Evolutionary conservation across 2,797 vertebrate genomes (phyloP).

Genomic region (Melanotaenia nigrans): DNA sequence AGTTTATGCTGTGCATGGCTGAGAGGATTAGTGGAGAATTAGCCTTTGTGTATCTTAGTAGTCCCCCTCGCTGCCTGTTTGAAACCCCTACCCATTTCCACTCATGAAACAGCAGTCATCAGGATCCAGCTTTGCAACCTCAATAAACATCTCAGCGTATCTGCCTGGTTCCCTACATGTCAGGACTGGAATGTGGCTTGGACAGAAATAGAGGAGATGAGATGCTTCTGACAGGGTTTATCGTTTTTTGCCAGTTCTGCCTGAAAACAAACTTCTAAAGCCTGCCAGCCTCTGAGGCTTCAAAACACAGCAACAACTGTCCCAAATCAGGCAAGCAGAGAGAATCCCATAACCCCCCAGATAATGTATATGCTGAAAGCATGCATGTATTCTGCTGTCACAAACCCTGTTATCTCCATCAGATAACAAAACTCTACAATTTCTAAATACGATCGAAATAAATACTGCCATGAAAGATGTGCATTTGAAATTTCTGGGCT

Average conservation of each 20-base stretch:
- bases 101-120: slow-evolving; percentile 45
- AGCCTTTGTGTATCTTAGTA: slow-evolving; percentile 68
- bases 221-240: slow-evolving; percentile 56
- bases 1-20: slow-evolving; percentile 64
- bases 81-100: slow-evolving; percentile 40
- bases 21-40: slow-evolving; percentile 67
- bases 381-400: slow-evolving; percentile 26
- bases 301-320: slow-evolving; percentile 54
- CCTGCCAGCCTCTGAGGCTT: slow-evolving; percentile 58
- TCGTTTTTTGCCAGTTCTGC: slow-evolving; percentile 52
- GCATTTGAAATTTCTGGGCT: slow-evolving; percentile 7
- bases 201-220: slow-evolving; percentile 60
- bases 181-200: slow-evolving; percentile 40
- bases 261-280: slow-evolving; percentile 64
- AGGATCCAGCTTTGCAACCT: slow-evolving; percentile 31
- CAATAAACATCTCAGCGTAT: slow-evolving; percentile 53
- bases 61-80: slow-evolving; percentile 61
- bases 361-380: slow-evolving; percentile 27
- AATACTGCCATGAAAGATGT: neutral
- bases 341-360: slow-evolving; percentile 21
- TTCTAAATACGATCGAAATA: slow-evolving; percentile 3
- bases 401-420: slow-evolving; percentile 20
- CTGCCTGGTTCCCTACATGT: slow-evolving; percentile 43
- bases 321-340: slow-evolving; percentile 36
- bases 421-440: slow-evolving; percentile 24